Evolutionary conservation across 2,888 invertebrate species (phyloP), one percentile per base, ranked within the genome.

Genomic region (Polydesmus complanatus): DNA sequence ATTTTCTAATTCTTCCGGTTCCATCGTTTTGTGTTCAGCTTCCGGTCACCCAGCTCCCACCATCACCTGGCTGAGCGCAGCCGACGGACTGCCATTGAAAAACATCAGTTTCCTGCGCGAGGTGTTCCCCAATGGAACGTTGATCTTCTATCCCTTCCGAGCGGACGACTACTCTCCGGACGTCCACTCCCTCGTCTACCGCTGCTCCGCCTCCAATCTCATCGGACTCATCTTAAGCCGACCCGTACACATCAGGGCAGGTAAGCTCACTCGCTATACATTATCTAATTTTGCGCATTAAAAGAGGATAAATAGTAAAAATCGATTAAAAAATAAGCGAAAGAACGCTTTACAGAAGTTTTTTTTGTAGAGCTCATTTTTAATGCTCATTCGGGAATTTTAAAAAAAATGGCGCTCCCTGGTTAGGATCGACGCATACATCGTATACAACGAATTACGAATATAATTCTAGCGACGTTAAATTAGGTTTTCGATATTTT

Each of bases 141-240:
- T 60, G 23, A 54, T 25, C 47, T 60, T 60, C 47, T 37, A 53
- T 47, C 60, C 60, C 37, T 60, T 60, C 19, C 54, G 60, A 19
- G 60, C 60, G n/a, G 60, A 60, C 47, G 60, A 60, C 25, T 60
- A 60, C 47, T 47, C 54, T 19, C 54, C 60, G 19, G 53, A 60
- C 19, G 54, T 60, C 14, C 60, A 60, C 48, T 54, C 54, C 8
- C 47, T 54, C 11, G 26, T 54, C 26, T 60, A 60, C 25, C 60
- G 60, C 25, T 60, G 60, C 23, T 37, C 27, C n/a, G 60, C 54
- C 22, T 51, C 54, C 47, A 60, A 60, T 19, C 18, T 54, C 14
- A 54, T 60, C 21, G 60, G 60, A 19, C 37, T 54, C 37, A 60
- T 60, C 54, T 47, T 60, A 23, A 60, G 60, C 22, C 27, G 54